A percentile compares a stretch with the other conserved stretches of the same genome.
These are phyloP conservation scores for Acomys russatus DNA, from an alignment of 2,797 vertebrate species.

Conservation along the genomic window DNA sequence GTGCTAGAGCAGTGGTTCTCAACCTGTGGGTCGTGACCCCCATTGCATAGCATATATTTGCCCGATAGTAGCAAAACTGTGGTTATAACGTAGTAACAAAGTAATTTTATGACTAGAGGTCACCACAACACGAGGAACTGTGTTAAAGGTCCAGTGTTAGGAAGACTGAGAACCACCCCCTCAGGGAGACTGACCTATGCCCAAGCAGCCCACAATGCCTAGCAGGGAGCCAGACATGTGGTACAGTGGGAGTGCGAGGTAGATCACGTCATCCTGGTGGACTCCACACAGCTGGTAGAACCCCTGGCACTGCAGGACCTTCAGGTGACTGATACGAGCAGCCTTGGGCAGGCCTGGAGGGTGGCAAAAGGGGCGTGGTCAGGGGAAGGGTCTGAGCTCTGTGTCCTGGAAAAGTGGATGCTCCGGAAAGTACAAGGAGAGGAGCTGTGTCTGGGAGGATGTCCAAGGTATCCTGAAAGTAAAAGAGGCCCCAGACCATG, in stretches of 20 bases:
- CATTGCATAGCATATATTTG: not conserved
- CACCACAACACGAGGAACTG: not conserved
- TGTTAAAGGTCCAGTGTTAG: not conserved
- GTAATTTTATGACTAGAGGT: not conserved
- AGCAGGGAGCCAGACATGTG: conserved; percentile 95
- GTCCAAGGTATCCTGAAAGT: not conserved
- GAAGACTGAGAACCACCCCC: not conserved
- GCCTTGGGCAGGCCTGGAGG: conserved; percentile 95
- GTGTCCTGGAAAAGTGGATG: not conserved
- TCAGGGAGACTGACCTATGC: conserved; percentile 91
- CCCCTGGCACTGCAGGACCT: conserved; percentile 92
- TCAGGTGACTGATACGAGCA: conserved; percentile 94
- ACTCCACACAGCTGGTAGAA: conserved; percentile 93
- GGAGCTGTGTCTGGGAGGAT: not conserved
- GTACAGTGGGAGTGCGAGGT: conserved; percentile 94
- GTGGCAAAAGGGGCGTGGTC: not conserved
- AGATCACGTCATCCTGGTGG: conserved; percentile 91
- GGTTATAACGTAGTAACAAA: not conserved
- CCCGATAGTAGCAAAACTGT: not conserved
- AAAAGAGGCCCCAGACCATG: not conserved
- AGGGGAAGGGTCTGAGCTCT: fast-evolving
- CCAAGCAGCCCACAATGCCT: conserved; percentile 94
- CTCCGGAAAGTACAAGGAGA: not conserved
- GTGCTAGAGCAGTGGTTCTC: not conserved
- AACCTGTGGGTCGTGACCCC: no score